phyloP scores from a whole-genome alignment of 1,140 invertebrate genomes.

The Schlechtendalia chinensis region DNA sequence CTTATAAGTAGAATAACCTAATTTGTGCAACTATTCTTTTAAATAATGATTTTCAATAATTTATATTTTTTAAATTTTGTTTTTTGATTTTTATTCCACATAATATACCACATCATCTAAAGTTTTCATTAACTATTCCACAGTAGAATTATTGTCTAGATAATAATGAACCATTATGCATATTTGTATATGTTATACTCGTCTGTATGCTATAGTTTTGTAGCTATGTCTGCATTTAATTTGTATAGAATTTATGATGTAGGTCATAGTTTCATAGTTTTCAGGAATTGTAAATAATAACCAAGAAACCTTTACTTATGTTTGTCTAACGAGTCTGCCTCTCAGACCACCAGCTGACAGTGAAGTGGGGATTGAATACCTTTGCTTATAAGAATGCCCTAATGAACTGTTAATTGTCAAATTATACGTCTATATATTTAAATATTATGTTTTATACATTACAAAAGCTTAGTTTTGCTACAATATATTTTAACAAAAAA shows the following conservation, averaged over 20 bases:
- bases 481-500: too few relatives aligned
- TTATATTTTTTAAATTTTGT: too few relatives aligned
- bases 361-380: background rate
- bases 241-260: background rate
- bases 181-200: background rate
- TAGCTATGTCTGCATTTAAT: background rate
- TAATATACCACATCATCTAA: background rate
- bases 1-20: too few relatives aligned
- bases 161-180: background rate
- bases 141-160: background rate
- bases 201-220: background rate
- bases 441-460: too few relatives aligned
- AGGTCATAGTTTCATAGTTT: background rate
- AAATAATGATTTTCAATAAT: too few relatives aligned
- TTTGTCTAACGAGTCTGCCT: background rate
- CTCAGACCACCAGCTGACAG: too few relatives aligned
- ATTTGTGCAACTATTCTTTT: too few relatives aligned
- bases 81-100: too few relatives aligned
- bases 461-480: too few relatives aligned
- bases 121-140: background rate
- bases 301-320: background rate
- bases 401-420: too few relatives aligned
- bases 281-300: slow-evolving; percentile 25
- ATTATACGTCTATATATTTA: too few relatives aligned
- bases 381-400: too few relatives aligned